phyloP scores from a whole-genome alignment of 2,113 vertebrate species.

The Trogon melanurus region DNA sequence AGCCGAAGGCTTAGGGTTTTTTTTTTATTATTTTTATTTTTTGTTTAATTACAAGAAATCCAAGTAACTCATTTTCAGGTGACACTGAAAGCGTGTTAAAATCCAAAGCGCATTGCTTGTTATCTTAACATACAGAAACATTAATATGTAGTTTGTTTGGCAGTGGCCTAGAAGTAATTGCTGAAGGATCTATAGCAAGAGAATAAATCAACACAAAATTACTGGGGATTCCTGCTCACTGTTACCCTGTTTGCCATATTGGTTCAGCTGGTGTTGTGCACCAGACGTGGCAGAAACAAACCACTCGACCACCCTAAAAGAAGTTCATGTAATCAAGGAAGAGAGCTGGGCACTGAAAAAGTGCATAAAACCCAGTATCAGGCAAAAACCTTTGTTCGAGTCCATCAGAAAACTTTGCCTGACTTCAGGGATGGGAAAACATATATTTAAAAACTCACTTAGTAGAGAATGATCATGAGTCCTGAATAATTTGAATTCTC shows the following conservation, averaged over 20 bases:
- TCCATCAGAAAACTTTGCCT: not conserved
- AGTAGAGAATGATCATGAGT: rapidly evolving
- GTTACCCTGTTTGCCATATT: rapidly evolving
- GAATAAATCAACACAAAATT: not conserved
- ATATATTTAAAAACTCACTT: not conserved
- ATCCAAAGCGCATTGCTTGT: not conserved
- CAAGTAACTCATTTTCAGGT: not conserved
- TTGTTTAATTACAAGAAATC: not conserved
- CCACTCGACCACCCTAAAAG: rapidly evolving
- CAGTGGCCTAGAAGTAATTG: not conserved
- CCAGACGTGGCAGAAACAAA: not conserved
- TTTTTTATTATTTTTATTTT: not conserved
- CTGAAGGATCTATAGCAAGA: not conserved
- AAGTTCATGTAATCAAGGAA: not conserved
- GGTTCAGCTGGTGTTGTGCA: not conserved
- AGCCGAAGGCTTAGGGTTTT: not conserved
- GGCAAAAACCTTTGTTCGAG: rapidly evolving
- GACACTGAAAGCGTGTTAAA: not conserved
- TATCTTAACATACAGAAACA: not conserved
- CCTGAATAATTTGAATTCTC: not conserved
- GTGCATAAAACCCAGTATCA: not conserved
- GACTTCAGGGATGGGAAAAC: not conserved
- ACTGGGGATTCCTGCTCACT: not conserved
- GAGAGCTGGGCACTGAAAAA: rapidly evolving
- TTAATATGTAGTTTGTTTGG: not conserved